A percentile compares a stretch with the other conserved stretches of the same genome.
Evolutionary conservation across 2,113 vertebrate species (phyloP).

Genomic region (Corythaixoides concolor): DNA sequence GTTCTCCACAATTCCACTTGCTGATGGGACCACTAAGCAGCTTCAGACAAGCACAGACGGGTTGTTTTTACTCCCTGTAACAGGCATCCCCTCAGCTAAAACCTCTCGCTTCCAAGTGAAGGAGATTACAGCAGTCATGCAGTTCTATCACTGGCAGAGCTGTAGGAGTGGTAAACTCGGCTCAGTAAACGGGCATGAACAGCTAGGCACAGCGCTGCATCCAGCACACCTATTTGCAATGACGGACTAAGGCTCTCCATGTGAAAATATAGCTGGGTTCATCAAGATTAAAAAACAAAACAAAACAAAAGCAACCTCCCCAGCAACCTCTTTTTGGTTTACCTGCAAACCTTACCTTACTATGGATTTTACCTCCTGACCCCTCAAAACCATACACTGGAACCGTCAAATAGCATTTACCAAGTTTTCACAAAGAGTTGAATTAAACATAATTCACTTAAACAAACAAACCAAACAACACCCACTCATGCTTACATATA

Average conservation of each 20-base stretch:
- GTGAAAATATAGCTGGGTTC: not conserved
- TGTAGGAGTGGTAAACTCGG: rapidly evolving
- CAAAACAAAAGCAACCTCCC: not conserved
- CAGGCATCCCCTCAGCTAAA: not conserved
- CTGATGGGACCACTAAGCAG: not conserved
- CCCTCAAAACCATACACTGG: not conserved
- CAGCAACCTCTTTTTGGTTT: not conserved
- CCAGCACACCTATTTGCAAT: not conserved
- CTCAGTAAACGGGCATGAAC: not conserved
- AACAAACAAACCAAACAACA: not conserved
- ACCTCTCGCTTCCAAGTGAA: not conserved
- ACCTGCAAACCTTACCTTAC: not conserved
- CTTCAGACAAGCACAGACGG: not conserved
- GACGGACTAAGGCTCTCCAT: not conserved
- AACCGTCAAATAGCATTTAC: not conserved
- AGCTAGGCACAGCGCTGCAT: not conserved
- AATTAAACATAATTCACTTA: not conserved
- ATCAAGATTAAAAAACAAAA: not conserved
- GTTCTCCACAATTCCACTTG: not conserved
- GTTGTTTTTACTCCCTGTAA: not conserved
- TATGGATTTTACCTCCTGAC: not conserved
- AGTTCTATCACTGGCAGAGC: not conserved
- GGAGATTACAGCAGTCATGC: not conserved
- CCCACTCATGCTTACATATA: not conserved
- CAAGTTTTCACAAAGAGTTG: not conserved